Conservation (phyloP, 1,140 invertebrate species). For the Rhopalosiphum padi region DNA sequence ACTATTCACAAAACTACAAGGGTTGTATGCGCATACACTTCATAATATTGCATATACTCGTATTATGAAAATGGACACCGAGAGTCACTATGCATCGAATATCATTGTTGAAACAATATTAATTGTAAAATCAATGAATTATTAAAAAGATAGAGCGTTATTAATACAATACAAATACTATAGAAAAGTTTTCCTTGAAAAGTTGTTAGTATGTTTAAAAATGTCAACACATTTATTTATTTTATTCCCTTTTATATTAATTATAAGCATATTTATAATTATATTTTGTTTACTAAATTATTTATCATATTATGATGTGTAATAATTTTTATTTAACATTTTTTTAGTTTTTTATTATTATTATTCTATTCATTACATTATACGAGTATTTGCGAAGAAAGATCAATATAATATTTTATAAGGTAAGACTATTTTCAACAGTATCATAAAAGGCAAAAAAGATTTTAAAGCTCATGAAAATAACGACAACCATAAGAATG, state of each 20-base stretch:
- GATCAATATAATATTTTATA: constrained; percentile 7
- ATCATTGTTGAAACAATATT: not conserved
- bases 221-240: not conserved
- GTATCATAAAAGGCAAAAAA: not conserved
- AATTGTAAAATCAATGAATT: not conserved
- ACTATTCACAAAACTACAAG: not conserved
- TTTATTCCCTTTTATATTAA: not conserved
- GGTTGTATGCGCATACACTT: not conserved
- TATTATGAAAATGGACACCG: not conserved
- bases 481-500: not conserved
- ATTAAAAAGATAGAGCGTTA: not conserved
- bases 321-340: not conserved
- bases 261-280: not conserved
- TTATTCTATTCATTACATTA: not conserved
- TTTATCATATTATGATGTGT: not conserved
- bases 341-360: not conserved
- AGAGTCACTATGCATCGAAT: not conserved
- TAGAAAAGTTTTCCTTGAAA: not conserved
- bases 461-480: not conserved
- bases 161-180: not conserved
- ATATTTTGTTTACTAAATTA: not conserved
- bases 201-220: not conserved
- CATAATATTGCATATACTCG: not conserved
- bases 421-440: not conserved
- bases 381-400: not conserved